Evolutionary conservation across 2,888 invertebrate genomes (phyloP), one percentile per base, ranked within the genome.

Genomic region (Nomada goodeniana): DNA sequence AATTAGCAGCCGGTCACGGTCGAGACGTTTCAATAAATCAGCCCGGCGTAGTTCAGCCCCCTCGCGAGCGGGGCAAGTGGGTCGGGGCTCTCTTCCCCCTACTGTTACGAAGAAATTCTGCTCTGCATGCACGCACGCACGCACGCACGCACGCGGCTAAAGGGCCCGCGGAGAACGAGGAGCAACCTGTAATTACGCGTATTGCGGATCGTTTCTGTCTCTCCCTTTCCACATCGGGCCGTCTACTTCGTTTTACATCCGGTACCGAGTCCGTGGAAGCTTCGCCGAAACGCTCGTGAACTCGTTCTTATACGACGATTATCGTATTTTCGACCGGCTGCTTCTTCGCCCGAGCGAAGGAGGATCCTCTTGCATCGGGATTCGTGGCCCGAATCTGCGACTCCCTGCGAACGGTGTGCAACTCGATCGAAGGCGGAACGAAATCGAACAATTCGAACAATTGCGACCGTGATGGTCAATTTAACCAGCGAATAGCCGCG

Each of bases 121-220:
- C 78, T 83, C 80, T 57, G 82, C 79, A 72, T 82, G 85, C 84
- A 81, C 76, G 86, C 82, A 86, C 80, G 23, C 23, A 23, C 23
- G 26, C 26, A 26, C 26, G 26, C 26, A 26, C 26, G 79, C 81
- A 76, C 74, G 75, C 76, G 79, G 76, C 55, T 10, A 61, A 79
- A 83, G 42, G 73, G 73, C 74, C 85, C 60, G 75, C 72, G 80
- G 82, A 83, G 81, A 80, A 75, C 81, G 71, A 73, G 57, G 53
- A 61, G 74, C 63, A 89, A 80, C 89, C 87, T 88, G 87, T 86
- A 88, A 89, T 89, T 89, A 89, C 83, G 82, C 81, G 84, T 80
- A 89, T 83, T 85, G 82, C 76, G 81, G 80, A 83, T 82, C 74
- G 80, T 72, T 74, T 26, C 77, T 77, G 76, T 73, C 50, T 69